phyloP scores from a whole-genome alignment of 1,140 invertebrate species.

The Nephotettix cincticeps region DNA sequence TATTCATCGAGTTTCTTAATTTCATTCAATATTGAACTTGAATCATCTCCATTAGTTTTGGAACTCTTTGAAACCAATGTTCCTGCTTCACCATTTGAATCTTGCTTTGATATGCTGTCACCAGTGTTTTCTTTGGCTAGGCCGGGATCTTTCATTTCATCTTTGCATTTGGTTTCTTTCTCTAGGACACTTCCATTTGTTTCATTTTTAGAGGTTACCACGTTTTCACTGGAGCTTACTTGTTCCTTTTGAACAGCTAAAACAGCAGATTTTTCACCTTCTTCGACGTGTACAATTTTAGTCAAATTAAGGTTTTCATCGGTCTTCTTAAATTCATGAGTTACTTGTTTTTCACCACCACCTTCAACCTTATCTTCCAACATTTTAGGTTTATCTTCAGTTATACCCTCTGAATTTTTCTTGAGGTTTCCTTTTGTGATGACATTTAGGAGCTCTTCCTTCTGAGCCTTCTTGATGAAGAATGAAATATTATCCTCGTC shows the following conservation, averaged over 20 bases:
- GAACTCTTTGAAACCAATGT: too few species aligned
- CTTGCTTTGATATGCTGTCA: background rate
- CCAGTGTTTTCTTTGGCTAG: background rate
- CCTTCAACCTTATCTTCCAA: background rate
- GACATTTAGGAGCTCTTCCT: background rate
- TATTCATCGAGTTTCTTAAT: background rate
- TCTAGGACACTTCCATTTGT: background rate
- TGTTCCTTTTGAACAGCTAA: background rate
- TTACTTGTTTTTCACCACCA: background rate
- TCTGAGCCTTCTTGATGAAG: conserved; percentile 3
- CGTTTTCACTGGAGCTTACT: too few species aligned
- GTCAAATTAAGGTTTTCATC: background rate
- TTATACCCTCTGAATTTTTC: background rate
- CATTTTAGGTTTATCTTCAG: background rate
- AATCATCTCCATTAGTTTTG: background rate
- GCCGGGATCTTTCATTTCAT: background rate
- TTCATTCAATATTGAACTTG: background rate
- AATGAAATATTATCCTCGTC: background rate
- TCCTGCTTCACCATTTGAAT: background rate
- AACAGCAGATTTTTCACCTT: background rate
- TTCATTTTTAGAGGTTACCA: background rate
- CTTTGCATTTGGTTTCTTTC: background rate
- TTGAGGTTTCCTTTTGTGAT: background rate
- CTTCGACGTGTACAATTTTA: background rate
- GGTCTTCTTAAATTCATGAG: background rate